These are phyloP conservation scores for Muscidifurax raptorellus DNA, from an alignment of 1,140 invertebrate species.

Conservation along the genomic window DNA sequence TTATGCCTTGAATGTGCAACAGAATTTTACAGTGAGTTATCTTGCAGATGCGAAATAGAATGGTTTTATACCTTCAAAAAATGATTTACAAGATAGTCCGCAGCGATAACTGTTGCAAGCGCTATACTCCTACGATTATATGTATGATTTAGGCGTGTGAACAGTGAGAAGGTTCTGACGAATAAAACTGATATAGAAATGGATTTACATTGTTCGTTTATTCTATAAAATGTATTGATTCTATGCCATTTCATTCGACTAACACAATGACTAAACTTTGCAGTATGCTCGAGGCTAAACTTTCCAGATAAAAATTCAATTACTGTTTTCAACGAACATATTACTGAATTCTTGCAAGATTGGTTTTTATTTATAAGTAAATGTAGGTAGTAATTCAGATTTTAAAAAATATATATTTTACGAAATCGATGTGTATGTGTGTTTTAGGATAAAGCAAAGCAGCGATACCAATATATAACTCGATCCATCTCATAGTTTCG, in stretches of 20 bases:
- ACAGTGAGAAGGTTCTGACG: too few species aligned
- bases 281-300: background rate
- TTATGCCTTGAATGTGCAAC: too few species aligned
- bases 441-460: background rate
- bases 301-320: background rate
- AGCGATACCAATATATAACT: too few species aligned
- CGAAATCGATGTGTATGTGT: too few species aligned
- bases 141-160: background rate
- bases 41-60: too few species aligned
- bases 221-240: background rate
- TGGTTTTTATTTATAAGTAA: too few species aligned
- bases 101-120: background rate
- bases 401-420: too few species aligned
- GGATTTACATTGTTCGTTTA: background rate
- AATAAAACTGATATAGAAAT: background rate
- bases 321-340: background rate
- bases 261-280: background rate
- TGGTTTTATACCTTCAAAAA: background rate
- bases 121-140: background rate
- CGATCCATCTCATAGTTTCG: background rate
- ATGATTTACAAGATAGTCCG: background rate
- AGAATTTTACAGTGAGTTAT: too few species aligned
- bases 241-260: too few species aligned
- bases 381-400: too few species aligned
- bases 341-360: background rate